Evolutionary conservation across 2,888 invertebrate genomes (phyloP), one percentile per base, ranked within the genome.

Genomic region (Lysandra bellargus): DNA sequence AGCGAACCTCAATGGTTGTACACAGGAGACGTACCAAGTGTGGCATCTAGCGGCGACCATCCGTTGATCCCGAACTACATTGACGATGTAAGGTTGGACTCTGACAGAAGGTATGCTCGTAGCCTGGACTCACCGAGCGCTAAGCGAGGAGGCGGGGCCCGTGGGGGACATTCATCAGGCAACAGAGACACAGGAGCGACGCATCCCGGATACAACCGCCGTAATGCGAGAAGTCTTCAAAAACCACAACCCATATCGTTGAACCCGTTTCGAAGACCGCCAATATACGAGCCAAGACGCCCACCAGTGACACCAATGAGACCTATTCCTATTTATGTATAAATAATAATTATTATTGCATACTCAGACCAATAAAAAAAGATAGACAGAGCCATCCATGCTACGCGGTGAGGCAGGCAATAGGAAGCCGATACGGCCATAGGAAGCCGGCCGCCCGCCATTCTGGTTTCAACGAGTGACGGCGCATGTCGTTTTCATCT

Each of bases 131-230:
- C 85, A 4, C 86, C 85, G 0, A 87, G 87, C 79, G 86, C 86
- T 9, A 87, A 82, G 72, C 83, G 85, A 40, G 84, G 85, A 23
- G 86, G 87, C 49, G 49, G 49, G 12, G 9, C 49, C 49, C 49
- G 9, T 4, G 86, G 87, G 4, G 84, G 87, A 75, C 85, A 85
- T 73, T 81, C 83, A n/a, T 82, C 85, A 4, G 83, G 86, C 33
- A 84, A 84, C 78, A 81, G 85, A 2, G 82, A 87, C 69, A 88
- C 88, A 6, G 88, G 88, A 6, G 80, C 86, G 5, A 87, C 88
- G 4, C 87, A 88, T 80, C 87, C 89, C 12, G 89, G 88, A 14
- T 88, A 88, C 81, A 88, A 89, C 78, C 85, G 87, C 4, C 86
- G 89, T 33, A 87, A 90, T 74, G 83, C 88, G 9, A 60, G 74